Percentiles rank a stretch among this genome's conserved stretches.
phyloP scores from a whole-genome alignment of 2,797 vertebrate genomes.

The Aphelocoma californica region DNA sequence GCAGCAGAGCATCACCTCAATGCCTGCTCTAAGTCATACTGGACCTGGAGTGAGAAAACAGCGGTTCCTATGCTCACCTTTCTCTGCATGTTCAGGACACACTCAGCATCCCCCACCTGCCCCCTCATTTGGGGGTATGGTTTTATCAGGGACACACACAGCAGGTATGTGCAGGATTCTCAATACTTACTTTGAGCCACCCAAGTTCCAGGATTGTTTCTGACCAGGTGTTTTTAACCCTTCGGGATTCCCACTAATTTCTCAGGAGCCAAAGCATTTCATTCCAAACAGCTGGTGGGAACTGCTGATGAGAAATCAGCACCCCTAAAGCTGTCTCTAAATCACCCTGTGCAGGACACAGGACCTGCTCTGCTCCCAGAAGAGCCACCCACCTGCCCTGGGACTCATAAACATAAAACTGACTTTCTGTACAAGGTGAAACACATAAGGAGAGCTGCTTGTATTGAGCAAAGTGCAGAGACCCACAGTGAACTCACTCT shows the following conservation, averaged over 20 bases:
- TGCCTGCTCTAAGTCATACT: background rate
- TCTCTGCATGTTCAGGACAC: background rate
- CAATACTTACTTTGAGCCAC: background rate
- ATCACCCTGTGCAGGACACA: background rate
- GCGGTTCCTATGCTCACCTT: background rate
- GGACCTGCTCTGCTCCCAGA: background rate
- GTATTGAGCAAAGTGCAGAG: background rate
- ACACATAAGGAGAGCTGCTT: background rate
- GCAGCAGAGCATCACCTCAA: background rate
- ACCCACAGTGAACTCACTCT: background rate
- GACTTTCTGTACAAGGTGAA: background rate
- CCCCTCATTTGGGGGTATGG: rapidly evolving
- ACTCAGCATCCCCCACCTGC: background rate
- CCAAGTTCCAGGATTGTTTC: background rate
- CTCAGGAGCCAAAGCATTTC: background rate
- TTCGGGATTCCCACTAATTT: background rate
- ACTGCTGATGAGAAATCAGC: background rate
- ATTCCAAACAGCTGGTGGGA: background rate
- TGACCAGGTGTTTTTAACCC: background rate
- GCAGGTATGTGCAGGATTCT: background rate
- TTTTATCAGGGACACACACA: background rate
- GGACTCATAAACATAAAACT: background rate
- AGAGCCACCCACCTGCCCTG: background rate
- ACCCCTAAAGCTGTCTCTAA: background rate
- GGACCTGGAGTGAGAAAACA: background rate